Evolutionary conservation across 2,113 vertebrate species (phyloP).

Genomic region (Helogale parvula): DNA sequence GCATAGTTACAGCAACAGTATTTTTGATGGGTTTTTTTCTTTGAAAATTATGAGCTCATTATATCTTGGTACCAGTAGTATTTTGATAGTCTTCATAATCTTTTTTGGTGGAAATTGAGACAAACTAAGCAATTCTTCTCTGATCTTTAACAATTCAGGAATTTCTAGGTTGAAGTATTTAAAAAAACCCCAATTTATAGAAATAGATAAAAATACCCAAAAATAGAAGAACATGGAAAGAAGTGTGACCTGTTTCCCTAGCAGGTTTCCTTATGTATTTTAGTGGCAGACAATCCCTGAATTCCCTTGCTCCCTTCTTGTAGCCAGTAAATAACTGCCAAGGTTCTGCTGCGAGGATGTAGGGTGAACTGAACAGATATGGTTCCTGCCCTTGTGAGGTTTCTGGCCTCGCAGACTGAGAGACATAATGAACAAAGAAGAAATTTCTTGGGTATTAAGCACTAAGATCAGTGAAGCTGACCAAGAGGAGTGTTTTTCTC

Average conservation of each 20-base stretch:
- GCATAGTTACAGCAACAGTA: neutral
- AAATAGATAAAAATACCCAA: neutral
- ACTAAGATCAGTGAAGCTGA: neutral
- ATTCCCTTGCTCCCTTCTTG: neutral
- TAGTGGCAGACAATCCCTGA: neutral
- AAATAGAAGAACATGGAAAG: neutral
- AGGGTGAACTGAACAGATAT: neutral
- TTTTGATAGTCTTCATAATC: neutral
- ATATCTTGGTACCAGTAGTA: neutral
- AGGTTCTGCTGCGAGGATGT: neutral
- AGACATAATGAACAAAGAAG: neutral
- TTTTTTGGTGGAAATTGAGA: conserved; percentile 31
- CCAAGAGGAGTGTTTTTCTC: neutral
- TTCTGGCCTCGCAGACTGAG: neutral
- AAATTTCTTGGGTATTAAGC: neutral
- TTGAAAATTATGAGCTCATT: neutral
- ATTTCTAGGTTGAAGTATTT: neutral
- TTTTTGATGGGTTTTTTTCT: neutral
- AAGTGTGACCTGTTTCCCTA: neutral
- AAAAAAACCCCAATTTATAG: neutral
- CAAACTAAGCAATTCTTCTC: neutral
- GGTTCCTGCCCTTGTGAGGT: neutral
- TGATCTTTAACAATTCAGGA: conserved; percentile 22
- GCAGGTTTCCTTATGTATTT: neutral
- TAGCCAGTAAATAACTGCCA: neutral